These are phyloP conservation scores for Onychomys arenicola DNA, from an alignment of 2,797 vertebrate genomes.

Conservation along the genomic window DNA sequence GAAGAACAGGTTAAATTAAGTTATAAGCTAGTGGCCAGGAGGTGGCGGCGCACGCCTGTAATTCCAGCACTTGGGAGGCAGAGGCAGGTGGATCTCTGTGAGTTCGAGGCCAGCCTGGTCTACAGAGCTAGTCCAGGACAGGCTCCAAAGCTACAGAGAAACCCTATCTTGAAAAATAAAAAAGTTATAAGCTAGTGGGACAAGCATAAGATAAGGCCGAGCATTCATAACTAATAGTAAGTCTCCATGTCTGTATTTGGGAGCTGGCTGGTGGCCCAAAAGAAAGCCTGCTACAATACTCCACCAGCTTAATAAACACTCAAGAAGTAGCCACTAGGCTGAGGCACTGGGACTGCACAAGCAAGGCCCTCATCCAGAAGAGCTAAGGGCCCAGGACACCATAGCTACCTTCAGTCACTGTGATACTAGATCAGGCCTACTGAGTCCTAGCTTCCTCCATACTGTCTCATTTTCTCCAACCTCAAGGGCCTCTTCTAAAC, in stretches of 20 bases:
- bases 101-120: too few species aligned
- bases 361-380: not conserved
- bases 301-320: not conserved
- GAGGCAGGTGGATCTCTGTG: too few species aligned
- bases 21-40: not conserved
- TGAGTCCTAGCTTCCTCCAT: not conserved
- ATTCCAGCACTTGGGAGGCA: too few species aligned
- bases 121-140: too few species aligned
- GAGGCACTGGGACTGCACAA: not conserved
- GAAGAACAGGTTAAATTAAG: not conserved
- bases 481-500: slow-evolving; percentile 1
- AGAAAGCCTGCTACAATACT: not conserved
- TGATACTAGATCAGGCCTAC: not conserved
- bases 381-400: not conserved
- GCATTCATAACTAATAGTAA: not conserved
- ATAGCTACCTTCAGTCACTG: not conserved
- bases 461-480: not conserved
- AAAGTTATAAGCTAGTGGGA: not conserved
- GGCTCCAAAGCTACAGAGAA: too few species aligned
- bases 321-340: not conserved
- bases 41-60: too few species aligned
- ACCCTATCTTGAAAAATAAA: too few species aligned
- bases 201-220: not conserved
- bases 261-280: not conserved
- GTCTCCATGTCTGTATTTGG: not conserved